Conservation (phyloP, 2,797 vertebrate genomes). For the Cossypha polioptera region DNA sequence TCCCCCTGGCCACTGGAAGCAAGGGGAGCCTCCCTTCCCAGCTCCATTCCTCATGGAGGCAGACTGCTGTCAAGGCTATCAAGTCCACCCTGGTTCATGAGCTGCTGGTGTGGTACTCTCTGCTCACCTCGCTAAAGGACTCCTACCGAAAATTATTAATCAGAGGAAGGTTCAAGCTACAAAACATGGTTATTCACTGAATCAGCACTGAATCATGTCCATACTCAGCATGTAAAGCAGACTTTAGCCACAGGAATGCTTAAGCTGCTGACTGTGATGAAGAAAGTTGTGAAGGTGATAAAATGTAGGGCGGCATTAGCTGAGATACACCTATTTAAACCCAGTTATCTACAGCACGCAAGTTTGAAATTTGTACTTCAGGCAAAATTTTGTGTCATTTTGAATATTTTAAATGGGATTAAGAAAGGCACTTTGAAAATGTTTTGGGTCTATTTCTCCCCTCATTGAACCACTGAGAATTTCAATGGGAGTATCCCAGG, state of each 20-base stretch:
- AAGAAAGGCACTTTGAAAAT: background rate
- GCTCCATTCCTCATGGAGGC: accelerated
- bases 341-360: background rate
- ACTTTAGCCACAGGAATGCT: background rate
- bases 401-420: background rate
- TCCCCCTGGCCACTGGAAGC: accelerated
- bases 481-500: background rate
- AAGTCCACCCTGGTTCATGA: background rate
- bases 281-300: background rate
- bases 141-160: background rate
- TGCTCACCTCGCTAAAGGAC: background rate
- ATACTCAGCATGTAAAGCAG: background rate
- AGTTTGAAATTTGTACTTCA: background rate
- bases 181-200: background rate
- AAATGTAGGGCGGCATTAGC: background rate
- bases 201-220: background rate
- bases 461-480: background rate
- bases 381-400: background rate
- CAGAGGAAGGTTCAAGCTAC: background rate
- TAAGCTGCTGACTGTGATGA: background rate
- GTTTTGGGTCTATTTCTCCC: background rate
- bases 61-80: background rate
- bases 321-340: background rate
- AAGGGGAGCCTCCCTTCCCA: background rate
- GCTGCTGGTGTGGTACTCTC: background rate